These are phyloP conservation scores for Bathybates hornii DNA, from an alignment of 2,113 vertebrate species.

Conservation along the genomic window DNA sequence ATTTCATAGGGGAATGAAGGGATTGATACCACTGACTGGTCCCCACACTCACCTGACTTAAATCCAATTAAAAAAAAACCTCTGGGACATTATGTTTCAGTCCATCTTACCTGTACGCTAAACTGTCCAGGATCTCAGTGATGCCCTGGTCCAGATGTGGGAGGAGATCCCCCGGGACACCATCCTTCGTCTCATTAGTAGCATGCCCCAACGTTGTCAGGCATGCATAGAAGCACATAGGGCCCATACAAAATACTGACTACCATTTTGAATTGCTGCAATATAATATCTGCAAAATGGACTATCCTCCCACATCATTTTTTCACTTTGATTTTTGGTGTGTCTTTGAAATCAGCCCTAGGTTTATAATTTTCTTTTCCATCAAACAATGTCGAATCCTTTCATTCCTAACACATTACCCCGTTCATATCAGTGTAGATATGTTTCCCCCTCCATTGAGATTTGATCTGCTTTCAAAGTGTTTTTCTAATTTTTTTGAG, in stretches of 20 bases:
- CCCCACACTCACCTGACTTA: neutral
- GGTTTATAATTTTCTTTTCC: neutral
- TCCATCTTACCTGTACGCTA: neutral
- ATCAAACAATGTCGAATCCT: neutral
- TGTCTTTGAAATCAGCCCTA: neutral
- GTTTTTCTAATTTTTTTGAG: neutral
- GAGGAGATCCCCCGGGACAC: neutral
- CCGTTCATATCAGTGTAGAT: neutral
- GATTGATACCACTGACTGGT: neutral
- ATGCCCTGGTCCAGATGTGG: neutral
- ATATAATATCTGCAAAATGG: neutral
- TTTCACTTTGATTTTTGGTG: neutral
- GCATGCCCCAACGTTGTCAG: neutral
- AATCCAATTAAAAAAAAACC: neutral
- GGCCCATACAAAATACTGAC: neutral
- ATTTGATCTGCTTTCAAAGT: neutral
- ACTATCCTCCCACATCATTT: neutral
- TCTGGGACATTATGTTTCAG: neutral
- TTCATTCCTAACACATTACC: neutral
- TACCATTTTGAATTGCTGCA: neutral
- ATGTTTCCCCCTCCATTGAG: neutral
- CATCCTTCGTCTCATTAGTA: neutral
- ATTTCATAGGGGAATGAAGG: neutral
- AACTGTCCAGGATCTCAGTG: neutral
- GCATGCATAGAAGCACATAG: neutral